phyloP scores from a whole-genome alignment of 1,140 invertebrate genomes.

The Pseudachorutes palmiensis region DNA sequence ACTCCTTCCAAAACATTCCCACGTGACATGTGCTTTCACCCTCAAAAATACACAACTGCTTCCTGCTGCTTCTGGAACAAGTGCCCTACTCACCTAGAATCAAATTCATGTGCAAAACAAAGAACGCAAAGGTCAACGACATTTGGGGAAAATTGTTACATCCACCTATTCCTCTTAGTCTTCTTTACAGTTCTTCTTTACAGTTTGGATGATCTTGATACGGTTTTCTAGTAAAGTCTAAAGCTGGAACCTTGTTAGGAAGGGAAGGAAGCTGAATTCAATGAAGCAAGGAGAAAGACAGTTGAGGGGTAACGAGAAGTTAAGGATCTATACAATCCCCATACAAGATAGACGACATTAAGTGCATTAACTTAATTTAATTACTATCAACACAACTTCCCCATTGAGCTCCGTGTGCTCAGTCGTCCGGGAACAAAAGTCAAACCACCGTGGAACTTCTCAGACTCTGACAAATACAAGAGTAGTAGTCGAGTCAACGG shows the following conservation, averaged over 20 bases:
- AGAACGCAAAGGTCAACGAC: too few relatives aligned
- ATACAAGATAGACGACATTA: slow-evolving; percentile 6
- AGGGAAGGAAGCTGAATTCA: background rate
- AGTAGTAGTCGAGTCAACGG: too few relatives aligned
- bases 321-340: background rate
- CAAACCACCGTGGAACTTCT: too few relatives aligned
- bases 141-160: too few relatives aligned
- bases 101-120: too few relatives aligned
- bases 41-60: too few relatives aligned
- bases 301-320: background rate
- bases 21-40: too few relatives aligned
- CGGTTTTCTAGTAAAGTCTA: background rate
- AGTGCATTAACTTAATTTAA: slow-evolving; percentile 6
- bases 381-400: background rate
- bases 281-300: slow-evolving; percentile 2
- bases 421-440: background rate
- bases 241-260: background rate
- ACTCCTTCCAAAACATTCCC: too few relatives aligned
- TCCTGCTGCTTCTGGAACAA: too few relatives aligned
- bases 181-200: too few relatives aligned
- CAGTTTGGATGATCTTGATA: background rate
- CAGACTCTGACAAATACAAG: background rate
- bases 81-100: too few relatives aligned
- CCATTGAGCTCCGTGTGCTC: background rate
- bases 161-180: too few relatives aligned